These are phyloP conservation scores for Eriosoma lanigerum DNA, from an alignment of 1,140 invertebrate genomes.

Conservation along the genomic window DNA sequence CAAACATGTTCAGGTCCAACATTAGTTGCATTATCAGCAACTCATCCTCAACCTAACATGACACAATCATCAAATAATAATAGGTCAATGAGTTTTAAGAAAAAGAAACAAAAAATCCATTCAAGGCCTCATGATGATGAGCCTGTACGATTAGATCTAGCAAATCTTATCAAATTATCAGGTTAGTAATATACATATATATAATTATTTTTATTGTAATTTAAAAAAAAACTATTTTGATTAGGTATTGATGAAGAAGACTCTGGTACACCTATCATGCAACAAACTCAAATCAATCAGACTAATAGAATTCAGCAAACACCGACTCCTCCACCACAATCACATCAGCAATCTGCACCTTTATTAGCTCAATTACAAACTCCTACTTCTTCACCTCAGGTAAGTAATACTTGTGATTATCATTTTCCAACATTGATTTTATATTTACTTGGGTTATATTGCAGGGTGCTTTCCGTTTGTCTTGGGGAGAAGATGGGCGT, in stretches of 20 bases:
- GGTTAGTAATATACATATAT: conserved; percentile 56
- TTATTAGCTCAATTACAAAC: conserved; percentile 59
- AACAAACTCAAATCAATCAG: conserved; percentile 44
- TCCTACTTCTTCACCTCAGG: conserved; percentile 56
- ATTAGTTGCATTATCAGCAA: conserved; percentile 58
- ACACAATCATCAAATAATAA: conserved; percentile 49
- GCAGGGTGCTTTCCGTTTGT: conserved; percentile 58
- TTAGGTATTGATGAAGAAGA: conserved; percentile 61
- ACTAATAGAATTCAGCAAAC: conserved; percentile 46
- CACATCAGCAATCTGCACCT: conserved; percentile 38
- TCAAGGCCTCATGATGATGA: conserved; percentile 60
- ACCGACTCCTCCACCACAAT: conserved; percentile 46
- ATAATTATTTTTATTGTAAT: neutral
- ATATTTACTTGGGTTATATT: neutral
- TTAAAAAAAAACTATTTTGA: neutral
- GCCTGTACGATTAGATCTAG: conserved; percentile 61
- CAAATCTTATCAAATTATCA: conserved; percentile 64
- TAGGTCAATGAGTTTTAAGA: conserved; percentile 58
- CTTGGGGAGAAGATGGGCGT: conserved; percentile 62
- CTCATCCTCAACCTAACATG: conserved; percentile 51
- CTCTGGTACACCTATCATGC: conserved; percentile 55
- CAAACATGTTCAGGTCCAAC: conserved; percentile 62
- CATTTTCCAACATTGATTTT: neutral
- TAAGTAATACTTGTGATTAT: neutral
- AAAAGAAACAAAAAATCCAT: conserved; percentile 60